Percentiles rank a stretch among this genome's conserved stretches.
These are phyloP conservation scores for Rhincodon typus DNA, from an alignment of 2,797 vertebrate species.

Conservation along the genomic window DNA sequence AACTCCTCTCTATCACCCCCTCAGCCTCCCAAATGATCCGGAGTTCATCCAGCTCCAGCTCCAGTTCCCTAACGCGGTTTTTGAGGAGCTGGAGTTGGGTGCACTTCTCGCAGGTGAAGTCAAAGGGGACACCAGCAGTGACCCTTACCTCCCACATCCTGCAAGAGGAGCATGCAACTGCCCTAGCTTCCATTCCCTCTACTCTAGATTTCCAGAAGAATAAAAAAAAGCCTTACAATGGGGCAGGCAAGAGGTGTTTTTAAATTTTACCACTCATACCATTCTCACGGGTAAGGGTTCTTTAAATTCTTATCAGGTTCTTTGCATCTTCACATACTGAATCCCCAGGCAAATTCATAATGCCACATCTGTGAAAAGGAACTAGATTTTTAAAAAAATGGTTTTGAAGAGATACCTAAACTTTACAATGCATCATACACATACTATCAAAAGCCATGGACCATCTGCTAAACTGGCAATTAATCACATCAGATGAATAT, in stretches of 20 bases:
- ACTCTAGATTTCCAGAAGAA: no score
- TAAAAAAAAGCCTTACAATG: no score
- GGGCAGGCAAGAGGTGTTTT: background rate
- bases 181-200: no score
- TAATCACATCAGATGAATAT: background rate
- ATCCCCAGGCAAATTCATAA: background rate
- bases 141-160: no score
- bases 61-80: no score
- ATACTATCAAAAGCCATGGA: background rate
- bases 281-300: background rate
- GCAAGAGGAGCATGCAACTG: no score
- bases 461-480: background rate
- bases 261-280: background rate
- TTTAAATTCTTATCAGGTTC: background rate
- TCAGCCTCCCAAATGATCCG: no score
- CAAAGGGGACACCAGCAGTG: no score
- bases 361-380: background rate
- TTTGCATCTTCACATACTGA: background rate
- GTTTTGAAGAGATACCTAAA: background rate
- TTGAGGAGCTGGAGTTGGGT: no score
- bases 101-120: no score
- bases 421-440: background rate
- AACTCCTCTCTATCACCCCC: no score
- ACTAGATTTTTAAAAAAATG: background rate
- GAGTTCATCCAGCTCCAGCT: no score